These are phyloP conservation scores for Charadrius vociferus DNA, from an alignment of 2,113 vertebrate genomes.

Conservation along the genomic window DNA sequence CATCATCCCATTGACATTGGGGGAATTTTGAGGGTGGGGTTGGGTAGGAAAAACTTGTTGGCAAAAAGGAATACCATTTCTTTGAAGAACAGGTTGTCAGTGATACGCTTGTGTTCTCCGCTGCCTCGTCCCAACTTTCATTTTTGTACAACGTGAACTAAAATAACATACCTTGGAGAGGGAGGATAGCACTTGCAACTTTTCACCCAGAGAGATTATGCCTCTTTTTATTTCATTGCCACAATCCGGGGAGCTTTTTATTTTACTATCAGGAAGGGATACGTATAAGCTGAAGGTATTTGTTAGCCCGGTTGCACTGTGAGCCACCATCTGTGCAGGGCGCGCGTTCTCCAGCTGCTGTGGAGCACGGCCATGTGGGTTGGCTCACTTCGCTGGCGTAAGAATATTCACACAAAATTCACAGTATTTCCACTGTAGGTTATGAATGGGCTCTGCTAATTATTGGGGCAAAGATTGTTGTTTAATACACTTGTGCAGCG, in stretches of 20 bases:
- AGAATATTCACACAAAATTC: neutral
- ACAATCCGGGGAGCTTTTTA: neutral
- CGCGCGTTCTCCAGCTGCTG: neutral
- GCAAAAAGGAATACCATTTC: neutral
- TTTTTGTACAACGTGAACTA: neutral
- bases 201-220: neutral
- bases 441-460: neutral
- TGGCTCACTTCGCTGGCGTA: neutral
- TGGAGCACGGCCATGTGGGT: fast-evolving
- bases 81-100: neutral
- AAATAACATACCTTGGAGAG: neutral
- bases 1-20: neutral
- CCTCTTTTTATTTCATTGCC: neutral
- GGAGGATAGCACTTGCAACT: too few species aligned
- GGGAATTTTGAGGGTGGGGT: neutral
- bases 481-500: neutral
- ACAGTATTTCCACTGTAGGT: neutral
- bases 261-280: fast-evolving
- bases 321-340: neutral
- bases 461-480: neutral
- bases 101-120: neutral
- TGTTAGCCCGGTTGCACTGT: too few species aligned
- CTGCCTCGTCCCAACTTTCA: neutral
- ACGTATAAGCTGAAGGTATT: fast-evolving
- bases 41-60: neutral